Percentiles rank a stretch among this genome's conserved stretches.
phyloP scores from a whole-genome alignment of 2,888 invertebrate genomes.

The Chrysina gloriosa region DNA sequence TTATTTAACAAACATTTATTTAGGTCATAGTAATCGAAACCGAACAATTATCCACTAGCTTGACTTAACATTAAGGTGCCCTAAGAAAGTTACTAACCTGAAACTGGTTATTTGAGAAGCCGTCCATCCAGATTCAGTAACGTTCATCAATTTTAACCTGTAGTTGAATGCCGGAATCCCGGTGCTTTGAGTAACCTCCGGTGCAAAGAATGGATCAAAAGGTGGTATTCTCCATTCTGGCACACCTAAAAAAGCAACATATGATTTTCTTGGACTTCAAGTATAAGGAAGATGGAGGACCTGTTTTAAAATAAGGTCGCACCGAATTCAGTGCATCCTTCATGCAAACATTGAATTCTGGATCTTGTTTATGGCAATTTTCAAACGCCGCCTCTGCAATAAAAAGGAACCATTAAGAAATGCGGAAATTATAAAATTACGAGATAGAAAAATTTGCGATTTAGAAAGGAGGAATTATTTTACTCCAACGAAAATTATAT shows the following conservation, averaged over 20 bases:
- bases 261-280: no score
- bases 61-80: neutral
- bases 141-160: constrained; percentile 76
- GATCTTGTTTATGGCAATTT: constrained; percentile 71
- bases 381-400: constrained; percentile 64
- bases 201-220: constrained; percentile 83
- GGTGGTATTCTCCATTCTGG: constrained; percentile 78
- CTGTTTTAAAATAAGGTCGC: constrained; percentile 77
- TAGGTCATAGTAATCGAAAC: no score
- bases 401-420: constrained; percentile 40
- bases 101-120: constrained; percentile 81
- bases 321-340: constrained; percentile 78
- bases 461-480: constrained; percentile 1
- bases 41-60: no score
- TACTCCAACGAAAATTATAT: neutral
- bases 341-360: constrained; percentile 79
- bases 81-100: constrained; percentile 67
- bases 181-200: constrained; percentile 73
- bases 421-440: neutral
- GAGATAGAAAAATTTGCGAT: neutral
- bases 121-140: constrained; percentile 82
- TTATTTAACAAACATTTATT: no score
- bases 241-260: constrained; percentile 76
- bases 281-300: constrained; percentile 62
- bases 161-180: constrained; percentile 75